Evolutionary conservation across 1,140 invertebrate species (phyloP).

Genomic region (Pollicipes pollicipes): DNA sequence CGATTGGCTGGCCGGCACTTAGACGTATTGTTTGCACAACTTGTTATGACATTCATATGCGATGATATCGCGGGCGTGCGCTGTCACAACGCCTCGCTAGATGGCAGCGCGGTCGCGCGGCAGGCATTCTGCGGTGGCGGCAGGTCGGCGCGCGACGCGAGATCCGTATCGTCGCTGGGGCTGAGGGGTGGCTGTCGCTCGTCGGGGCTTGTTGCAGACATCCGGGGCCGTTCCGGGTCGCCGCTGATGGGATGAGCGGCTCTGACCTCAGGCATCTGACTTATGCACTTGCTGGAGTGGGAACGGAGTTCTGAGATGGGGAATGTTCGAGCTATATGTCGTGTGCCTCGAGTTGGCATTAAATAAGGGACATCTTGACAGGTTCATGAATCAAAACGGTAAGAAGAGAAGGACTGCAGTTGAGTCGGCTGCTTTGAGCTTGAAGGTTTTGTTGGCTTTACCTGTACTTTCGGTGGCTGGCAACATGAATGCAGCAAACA

Average conservation of each 20-base stretch:
- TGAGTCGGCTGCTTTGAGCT: no score
- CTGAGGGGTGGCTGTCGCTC: no score
- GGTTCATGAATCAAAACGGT: neutral
- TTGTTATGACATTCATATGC: slow-evolving; percentile 2
- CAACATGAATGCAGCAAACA: no score
- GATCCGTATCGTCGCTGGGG: no score
- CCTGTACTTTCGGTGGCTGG: no score
- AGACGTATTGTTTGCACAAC: neutral
- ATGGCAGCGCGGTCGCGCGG: neutral
- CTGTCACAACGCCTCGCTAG: neutral
- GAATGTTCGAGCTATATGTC: neutral
- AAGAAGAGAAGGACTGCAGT: no score
- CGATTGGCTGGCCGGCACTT: neutral
- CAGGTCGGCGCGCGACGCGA: no score
- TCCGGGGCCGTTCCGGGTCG: no score
- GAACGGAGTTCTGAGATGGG: neutral
- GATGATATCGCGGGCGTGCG: neutral
- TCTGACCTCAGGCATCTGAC: neutral
- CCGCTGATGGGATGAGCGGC: no score
- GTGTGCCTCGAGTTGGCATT: neutral
- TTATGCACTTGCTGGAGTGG: neutral
- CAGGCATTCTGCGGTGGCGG: no score
- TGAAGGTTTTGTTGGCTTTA: no score
- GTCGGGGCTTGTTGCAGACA: no score
- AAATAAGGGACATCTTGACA: neutral